These are phyloP conservation scores for Caenorhabditis inopinata DNA, from an alignment of 1,140 invertebrate species.

Conservation along the genomic window DNA sequence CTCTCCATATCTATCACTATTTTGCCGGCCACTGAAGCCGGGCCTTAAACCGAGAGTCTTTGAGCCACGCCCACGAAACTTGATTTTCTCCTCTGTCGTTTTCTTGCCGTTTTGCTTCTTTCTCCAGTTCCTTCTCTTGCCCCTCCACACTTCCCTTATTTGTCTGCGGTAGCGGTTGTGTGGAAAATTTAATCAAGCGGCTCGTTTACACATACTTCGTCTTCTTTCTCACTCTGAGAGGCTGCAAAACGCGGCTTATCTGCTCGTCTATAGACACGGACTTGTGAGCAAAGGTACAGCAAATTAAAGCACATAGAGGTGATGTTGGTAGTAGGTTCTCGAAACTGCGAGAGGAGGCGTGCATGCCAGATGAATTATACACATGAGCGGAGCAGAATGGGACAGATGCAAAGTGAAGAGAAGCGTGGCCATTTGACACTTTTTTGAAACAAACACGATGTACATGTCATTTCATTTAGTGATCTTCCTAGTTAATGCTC, in stretches of 20 bases:
- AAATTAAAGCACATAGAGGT: constrained; percentile 24
- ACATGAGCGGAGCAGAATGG: background rate
- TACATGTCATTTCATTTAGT: no score
- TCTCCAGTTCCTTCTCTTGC: background rate
- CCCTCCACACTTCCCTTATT: constrained; percentile 2
- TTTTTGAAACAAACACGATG: no score
- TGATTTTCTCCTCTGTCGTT: background rate
- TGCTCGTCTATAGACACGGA: background rate
- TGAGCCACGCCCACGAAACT: constrained; percentile 1
- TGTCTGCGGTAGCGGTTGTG: background rate
- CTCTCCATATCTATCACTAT: background rate
- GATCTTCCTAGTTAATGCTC: no score
- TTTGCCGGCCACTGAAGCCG: background rate
- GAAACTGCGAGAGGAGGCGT: background rate
- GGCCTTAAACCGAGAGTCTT: background rate
- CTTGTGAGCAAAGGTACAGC: background rate
- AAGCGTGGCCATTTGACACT: no score
- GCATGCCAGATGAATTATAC: constrained; percentile 28
- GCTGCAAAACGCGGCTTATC: background rate
- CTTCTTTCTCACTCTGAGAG: constrained; percentile 1
- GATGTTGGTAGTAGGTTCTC: background rate
- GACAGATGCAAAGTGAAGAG: background rate
- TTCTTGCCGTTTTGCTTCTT: background rate
- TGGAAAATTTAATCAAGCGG: constrained; percentile 22
- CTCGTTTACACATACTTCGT: background rate